These are phyloP conservation scores for Xylophagus ater DNA, from an alignment of 2,888 invertebrate genomes.

Conservation along the genomic window DNA sequence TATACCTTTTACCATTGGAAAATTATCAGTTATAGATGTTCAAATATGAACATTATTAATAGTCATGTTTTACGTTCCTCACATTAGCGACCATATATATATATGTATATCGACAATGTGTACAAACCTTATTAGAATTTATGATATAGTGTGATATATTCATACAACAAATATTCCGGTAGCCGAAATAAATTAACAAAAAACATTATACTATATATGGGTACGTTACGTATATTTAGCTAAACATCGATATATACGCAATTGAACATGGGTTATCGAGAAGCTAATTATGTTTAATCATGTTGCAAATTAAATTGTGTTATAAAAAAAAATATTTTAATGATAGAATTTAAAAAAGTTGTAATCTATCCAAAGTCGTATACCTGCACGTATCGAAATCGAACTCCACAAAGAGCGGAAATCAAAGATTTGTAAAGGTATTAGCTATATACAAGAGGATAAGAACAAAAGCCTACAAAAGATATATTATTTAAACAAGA, in stretches of 20 bases:
- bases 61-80: not conserved
- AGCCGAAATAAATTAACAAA: conserved; percentile 6
- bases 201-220: conserved; percentile 7
- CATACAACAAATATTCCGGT: conserved; percentile 11
- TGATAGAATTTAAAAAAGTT: no score
- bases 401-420: not conserved
- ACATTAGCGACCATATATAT: conserved; percentile 4
- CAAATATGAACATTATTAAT: not conserved
- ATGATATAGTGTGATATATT: conserved; percentile 9
- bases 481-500: not conserved
- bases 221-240: no score
- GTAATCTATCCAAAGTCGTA: conserved; percentile 8
- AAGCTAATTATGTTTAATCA: no score
- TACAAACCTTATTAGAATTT: conserved; percentile 12
- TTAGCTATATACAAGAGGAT: not conserved
- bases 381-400: not conserved
- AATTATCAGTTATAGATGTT: conserved; percentile 6
- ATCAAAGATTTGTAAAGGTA: conserved; percentile 8
- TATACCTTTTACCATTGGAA: conserved; percentile 8
- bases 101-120: conserved; percentile 2
- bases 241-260: no score
- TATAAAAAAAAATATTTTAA: no score
- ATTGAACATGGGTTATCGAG: no score
- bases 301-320: no score
- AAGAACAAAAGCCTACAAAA: not conserved